Conservation (phyloP, 2,888 invertebrate species). For the Phaonia tiefii region DNA sequence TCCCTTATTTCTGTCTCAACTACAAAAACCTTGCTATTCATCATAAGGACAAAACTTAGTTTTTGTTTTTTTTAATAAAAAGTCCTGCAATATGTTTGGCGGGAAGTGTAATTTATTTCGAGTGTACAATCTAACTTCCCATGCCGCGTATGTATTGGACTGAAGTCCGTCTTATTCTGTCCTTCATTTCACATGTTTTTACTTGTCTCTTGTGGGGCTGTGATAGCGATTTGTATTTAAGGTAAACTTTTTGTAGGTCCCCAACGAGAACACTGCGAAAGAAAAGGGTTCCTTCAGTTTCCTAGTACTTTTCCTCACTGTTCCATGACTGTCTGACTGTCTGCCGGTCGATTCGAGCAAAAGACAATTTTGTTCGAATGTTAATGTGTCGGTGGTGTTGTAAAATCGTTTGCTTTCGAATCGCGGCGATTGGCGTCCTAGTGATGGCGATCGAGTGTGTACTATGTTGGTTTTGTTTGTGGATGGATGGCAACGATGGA, state of each 20-base stretch:
- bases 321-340: constrained; percentile 1
- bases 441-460: neutral
- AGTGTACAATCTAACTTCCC: constrained; percentile 27
- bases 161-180: constrained; percentile 38
- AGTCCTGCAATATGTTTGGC: too few species aligned
- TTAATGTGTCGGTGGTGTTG: constrained; percentile 4
- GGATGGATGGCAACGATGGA: constrained; percentile 12
- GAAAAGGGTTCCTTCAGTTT: constrained; percentile 34
- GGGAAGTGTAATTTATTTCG: too few species aligned
- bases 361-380: constrained; percentile 34
- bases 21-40: too few species aligned
- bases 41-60: too few species aligned
- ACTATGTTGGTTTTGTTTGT: constrained; percentile 26
- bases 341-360: neutral
- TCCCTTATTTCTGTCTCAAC: too few species aligned
- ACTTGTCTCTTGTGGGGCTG: constrained; percentile 1
- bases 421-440: too few species aligned
- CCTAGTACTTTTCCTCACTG: too few species aligned
- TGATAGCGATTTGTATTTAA: constrained; percentile 59
- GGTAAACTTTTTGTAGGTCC: constrained; percentile 36
- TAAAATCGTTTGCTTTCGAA: neutral
- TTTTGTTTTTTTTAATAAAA: too few species aligned
- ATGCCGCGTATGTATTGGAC: constrained; percentile 55
- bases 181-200: constrained; percentile 21
- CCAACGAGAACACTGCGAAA: neutral